Conservation (phyloP, 2,888 invertebrate genomes). For the Coecobrya sp. region DNA sequence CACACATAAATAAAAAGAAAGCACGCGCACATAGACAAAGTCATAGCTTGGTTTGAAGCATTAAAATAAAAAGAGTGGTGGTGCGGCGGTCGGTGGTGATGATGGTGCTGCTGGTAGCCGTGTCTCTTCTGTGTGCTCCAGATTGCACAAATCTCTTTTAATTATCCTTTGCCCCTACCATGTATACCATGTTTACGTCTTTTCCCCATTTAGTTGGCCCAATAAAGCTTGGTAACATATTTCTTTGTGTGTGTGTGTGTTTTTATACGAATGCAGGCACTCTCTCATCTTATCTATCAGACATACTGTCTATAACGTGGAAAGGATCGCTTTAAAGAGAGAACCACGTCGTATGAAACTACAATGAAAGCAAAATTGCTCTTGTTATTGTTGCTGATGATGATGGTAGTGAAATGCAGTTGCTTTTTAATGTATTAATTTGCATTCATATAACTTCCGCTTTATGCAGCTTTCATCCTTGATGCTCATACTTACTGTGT, state of each 20-base stretch:
- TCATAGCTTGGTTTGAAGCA: slow-evolving; percentile 57
- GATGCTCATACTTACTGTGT: neutral
- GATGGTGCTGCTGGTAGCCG: neutral
- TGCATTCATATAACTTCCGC: slow-evolving; percentile 67
- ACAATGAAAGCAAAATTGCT: slow-evolving; percentile 31
- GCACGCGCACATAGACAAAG: slow-evolving; percentile 17
- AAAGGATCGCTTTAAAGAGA: neutral
- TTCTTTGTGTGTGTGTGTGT: neutral
- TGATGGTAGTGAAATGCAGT: slow-evolving; percentile 39
- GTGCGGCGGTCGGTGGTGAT: neutral
- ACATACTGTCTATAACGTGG: slow-evolving; percentile 13
- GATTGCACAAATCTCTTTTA: slow-evolving; percentile 78
- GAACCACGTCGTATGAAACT: neutral
- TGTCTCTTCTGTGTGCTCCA: slow-evolving; percentile 12
- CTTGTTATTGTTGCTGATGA: neutral
- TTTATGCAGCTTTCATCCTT: neutral
- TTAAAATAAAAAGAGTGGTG: neutral
- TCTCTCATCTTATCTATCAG: neutral
- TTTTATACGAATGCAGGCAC: slow-evolving; percentile 3
- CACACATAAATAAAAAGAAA: slow-evolving; percentile 64
- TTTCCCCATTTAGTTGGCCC: neutral
- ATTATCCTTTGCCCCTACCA: slow-evolving; percentile 65
- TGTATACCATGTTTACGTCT: slow-evolving; percentile 21
- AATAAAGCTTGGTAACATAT: slow-evolving; percentile 1
- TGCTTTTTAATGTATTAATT: slow-evolving; percentile 72